Base-by-base conservation (phyloP, 2,113 vertebrate species). In the Aleadryas rufinucha region DNA sequence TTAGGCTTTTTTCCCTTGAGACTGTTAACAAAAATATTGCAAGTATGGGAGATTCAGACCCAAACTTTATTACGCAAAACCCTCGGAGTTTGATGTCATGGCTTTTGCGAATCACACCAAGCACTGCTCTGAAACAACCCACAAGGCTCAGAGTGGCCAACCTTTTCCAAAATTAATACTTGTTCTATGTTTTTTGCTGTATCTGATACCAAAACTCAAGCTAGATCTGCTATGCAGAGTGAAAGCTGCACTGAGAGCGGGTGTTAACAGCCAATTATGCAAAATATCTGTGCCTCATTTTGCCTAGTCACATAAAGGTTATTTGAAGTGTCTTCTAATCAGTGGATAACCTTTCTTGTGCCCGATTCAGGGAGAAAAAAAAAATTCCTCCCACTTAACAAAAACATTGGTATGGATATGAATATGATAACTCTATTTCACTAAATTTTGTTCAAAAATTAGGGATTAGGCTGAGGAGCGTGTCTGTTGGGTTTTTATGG, bases 401-500 rank as follows among this genome's bases (percentile, higher is more conserved):
- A 63, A 87, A 81, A 42, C 1, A 2, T 8, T 87, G 11, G 16
- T 52, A n/a, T 26, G 11, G 14, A 44, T 63, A 81, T 23, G 17
- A 66, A 80, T 69, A 66, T 18, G 20, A 3, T 42, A 79, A 88
- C 2, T 23, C 22, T 52, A 31, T 27, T 37, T 44, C 15, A 60
- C 4, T 11, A 54, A 65, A 42, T 33, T 80, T 49, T 72, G 37
- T 66, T 64, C 8, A 0, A 37, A 87, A 86, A 70, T 8, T 20
- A 22, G 15, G 4, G 17, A 54, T 74, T 45, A 85, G 13, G 14
- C 19, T 74, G 11, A 41, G 28, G 1, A 4, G 2, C 1, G 13
- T 3, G 11, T 4, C 7, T 11, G 24, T 20, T 63, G 14, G 1
- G 1, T 16, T 30, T 49, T 37, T 76, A n/a, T 49, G 0, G 3